Evolutionary conservation across 2,888 invertebrate genomes (phyloP).

Genomic region (Tetragnatha montana): DNA sequence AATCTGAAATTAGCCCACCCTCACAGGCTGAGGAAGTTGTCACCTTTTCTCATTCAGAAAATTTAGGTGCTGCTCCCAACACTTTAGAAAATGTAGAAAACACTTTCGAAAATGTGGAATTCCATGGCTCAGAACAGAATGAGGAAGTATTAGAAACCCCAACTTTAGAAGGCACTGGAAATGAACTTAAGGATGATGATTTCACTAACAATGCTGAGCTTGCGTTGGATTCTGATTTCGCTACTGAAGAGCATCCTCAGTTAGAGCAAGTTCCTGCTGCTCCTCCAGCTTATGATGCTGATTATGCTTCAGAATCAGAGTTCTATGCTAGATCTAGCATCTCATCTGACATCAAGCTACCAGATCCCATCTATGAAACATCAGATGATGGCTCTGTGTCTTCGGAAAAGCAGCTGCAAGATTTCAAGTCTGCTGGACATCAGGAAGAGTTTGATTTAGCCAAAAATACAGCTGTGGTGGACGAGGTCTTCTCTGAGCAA

Average conservation of each 20-base stretch:
- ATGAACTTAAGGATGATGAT: background rate
- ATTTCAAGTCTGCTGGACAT: conserved; percentile 4
- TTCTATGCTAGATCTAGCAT: conserved; percentile 37
- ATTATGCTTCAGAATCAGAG: conserved; percentile 24
- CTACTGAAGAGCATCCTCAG: background rate
- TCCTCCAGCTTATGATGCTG: conserved; percentile 3
- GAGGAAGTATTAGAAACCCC: background rate
- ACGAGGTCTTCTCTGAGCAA: conserved; percentile 56
- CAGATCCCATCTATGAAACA: conserved; percentile 65
- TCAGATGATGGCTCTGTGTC: conserved; percentile 48
- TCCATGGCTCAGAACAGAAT: background rate
- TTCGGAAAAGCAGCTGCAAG: conserved; percentile 38
- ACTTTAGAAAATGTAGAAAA: background rate
- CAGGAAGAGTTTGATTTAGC: conserved; percentile 19
- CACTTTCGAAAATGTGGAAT: background rate
- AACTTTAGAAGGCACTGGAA: background rate
- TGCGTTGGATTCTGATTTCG: background rate
- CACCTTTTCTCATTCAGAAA: background rate
- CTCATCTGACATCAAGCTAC: conserved; percentile 59
- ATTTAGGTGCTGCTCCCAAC: background rate
- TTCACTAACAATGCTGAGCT: background rate
- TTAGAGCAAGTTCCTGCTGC: background rate
- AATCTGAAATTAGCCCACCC: too few species aligned
- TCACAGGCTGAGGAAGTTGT: too few species aligned
- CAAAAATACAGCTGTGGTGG: background rate